These are phyloP conservation scores for Nesogale talazaci DNA, from an alignment of 2,113 vertebrate genomes.

Conservation along the genomic window DNA sequence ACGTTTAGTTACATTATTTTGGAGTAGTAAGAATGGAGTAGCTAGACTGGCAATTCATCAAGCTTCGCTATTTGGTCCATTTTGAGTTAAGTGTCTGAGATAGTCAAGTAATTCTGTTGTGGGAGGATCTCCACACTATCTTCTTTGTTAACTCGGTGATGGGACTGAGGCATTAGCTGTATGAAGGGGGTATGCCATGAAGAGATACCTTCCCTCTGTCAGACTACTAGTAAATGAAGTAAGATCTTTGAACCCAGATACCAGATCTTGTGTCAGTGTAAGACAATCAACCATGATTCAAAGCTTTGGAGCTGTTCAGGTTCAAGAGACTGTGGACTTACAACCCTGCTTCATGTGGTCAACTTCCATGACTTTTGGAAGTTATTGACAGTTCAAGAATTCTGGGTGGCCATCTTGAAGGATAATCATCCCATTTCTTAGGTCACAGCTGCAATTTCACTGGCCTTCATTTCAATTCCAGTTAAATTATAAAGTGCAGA, in stretches of 20 bases:
- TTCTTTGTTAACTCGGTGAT: neutral
- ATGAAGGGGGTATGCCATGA: neutral
- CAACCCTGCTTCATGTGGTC: neutral
- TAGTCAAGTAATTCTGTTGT: conserved; percentile 59
- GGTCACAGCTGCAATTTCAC: conserved; percentile 66
- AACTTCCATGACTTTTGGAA: neutral
- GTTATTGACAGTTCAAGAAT: conserved; percentile 67
- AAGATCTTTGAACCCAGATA: neutral
- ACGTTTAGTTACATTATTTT: conserved; percentile 65
- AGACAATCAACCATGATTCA: conserved; percentile 44
- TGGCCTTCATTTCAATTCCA: conserved; percentile 82
- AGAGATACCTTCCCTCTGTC: neutral
- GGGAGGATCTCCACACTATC: neutral
- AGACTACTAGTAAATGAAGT: neutral
- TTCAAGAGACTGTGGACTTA: neutral
- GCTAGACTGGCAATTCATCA: conserved; percentile 66
- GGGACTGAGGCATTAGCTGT: conserved; percentile 22
- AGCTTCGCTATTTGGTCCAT: conserved; percentile 48
- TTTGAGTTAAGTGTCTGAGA: conserved; percentile 72
- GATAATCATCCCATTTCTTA: conserved; percentile 65
- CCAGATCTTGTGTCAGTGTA: conserved; percentile 43
- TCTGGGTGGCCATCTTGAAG: conserved; percentile 65
- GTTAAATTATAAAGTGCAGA: conserved; percentile 86
- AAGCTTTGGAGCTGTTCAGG: neutral
- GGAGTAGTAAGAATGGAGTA: conserved; percentile 56